phyloP scores from a whole-genome alignment of 1,140 invertebrate species.

The Bemisia tabaci region DNA sequence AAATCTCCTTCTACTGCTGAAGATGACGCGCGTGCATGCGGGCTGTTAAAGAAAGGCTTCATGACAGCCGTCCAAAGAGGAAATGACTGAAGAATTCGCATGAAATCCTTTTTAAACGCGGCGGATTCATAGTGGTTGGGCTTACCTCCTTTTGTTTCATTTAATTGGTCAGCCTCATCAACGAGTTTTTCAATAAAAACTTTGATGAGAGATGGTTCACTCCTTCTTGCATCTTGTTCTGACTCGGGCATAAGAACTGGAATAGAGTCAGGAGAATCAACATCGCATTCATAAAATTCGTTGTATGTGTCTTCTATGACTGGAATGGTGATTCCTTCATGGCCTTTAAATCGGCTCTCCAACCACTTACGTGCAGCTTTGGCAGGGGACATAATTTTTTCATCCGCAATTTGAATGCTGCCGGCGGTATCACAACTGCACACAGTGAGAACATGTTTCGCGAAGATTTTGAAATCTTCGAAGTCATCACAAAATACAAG shows the following conservation, averaged over 20 bases:
- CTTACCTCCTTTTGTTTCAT: not conserved
- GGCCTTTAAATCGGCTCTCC: too few species aligned
- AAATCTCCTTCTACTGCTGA: conserved; percentile 2
- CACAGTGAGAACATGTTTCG: not conserved
- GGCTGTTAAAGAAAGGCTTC: not conserved
- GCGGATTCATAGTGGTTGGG: not conserved
- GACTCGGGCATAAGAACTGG: not conserved
- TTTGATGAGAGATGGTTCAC: not conserved
- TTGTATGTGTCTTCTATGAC: not conserved
- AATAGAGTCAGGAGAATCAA: not conserved
- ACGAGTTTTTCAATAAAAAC: not conserved
- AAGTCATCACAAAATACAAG: too few species aligned
- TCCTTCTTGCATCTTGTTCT: not conserved
- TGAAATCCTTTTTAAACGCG: conserved; percentile 6
- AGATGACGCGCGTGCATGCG: not conserved
- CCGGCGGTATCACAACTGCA: not conserved
- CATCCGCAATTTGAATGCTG: not conserved
- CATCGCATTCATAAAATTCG: not conserved
- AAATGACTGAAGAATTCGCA: not conserved
- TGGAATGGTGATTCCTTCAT: not conserved
- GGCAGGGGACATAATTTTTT: not conserved
- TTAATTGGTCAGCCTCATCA: not conserved
- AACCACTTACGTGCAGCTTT: not conserved
- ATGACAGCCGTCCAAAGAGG: conserved; percentile 3
- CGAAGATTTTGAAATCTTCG: too few species aligned